A percentile compares a stretch with the other conserved stretches of the same genome.
phyloP scores from a whole-genome alignment of 2,888 invertebrate species.

The Mantis religiosa region DNA sequence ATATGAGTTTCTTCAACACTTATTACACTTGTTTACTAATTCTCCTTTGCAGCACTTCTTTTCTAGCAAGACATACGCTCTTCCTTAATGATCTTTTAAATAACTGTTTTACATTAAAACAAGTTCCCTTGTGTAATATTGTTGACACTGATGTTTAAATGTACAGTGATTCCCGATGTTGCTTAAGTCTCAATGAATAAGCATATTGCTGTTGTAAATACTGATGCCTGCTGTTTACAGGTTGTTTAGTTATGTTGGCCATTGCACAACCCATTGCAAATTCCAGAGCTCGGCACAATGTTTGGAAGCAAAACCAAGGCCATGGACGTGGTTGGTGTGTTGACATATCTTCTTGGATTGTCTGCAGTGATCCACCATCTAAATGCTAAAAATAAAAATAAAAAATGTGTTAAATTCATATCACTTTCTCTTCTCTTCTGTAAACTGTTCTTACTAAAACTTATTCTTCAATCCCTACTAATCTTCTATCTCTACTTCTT shows the following conservation, averaged over 20 bases:
- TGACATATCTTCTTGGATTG: constrained; percentile 33
- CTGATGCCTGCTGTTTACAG: constrained; percentile 46
- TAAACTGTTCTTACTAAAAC: no score
- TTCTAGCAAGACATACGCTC: neutral
- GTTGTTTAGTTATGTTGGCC: constrained; percentile 54
- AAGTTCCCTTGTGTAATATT: neutral
- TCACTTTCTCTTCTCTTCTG: no score
- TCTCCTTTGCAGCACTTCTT: neutral
- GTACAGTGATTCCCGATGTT: constrained; percentile 43
- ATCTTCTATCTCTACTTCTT: no score
- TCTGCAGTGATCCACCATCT: neutral
- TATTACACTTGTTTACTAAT: neutral
- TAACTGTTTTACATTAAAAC: neutral
- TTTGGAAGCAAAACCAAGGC: constrained; percentile 56
- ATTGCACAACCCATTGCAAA: constrained; percentile 51
- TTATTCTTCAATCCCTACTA: no score
- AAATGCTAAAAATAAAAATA: neutral
- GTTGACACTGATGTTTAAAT: constrained; percentile 34
- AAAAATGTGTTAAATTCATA: no score
- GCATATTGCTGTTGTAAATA: constrained; percentile 42
- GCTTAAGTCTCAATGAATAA: constrained; percentile 43
- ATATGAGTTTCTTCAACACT: neutral
- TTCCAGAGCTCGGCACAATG: constrained; percentile 48
- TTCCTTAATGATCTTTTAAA: neutral
- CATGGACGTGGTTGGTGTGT: constrained; percentile 41